Base-by-base conservation (phyloP, 1,140 invertebrate species). In the Drosophila pallidifrons region DNA sequence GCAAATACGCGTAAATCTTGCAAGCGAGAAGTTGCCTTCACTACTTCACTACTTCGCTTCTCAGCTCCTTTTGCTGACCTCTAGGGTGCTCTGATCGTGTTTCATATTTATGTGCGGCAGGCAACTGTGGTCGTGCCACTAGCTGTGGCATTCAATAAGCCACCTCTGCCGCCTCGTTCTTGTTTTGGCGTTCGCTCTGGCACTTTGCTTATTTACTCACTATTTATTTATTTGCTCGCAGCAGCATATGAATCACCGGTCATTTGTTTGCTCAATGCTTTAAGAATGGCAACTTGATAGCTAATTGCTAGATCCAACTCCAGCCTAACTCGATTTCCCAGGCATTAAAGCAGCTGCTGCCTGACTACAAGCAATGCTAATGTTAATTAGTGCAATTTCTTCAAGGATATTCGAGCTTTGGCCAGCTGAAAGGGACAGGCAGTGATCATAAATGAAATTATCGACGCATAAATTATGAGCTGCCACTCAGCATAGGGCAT, bases 1-100 rank as follows among this genome's bases (percentile, higher is more conserved):
- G 85, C 85, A 88, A 88, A 88, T 88, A 85, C 77, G 86, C 85
- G 85, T 89, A 89, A 88, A 88, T 89, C 85, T 88, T 83, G 68
- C 51, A 6, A 47, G 49, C 68, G 28, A 71, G 43, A 38, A 54
- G 55, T 45, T 54, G 25, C 41, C 41, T 46, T 20, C 64, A 55
- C 15, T 20, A 5, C 49, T 52, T 28, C 7, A 46, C 32, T 8
- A 11, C 49, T 15, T 16, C 13, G 5, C 46, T 10, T 10, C 35
- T 8, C 46, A 51, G 13, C 43, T 15, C 8, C 35, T 41, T 10
- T 35, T 45, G 20, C 20, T 72, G 77, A 68, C 59, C 70, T 38
- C 41, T 46, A n/a, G 35, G 59, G 59, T 59, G 46, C 32, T 47
- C 43, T 71, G 68, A 57, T 88, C 71, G 64, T 80, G 77, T 78